Conservation (phyloP, 2,888 invertebrate species). For the Drosophila leonis region DNA sequence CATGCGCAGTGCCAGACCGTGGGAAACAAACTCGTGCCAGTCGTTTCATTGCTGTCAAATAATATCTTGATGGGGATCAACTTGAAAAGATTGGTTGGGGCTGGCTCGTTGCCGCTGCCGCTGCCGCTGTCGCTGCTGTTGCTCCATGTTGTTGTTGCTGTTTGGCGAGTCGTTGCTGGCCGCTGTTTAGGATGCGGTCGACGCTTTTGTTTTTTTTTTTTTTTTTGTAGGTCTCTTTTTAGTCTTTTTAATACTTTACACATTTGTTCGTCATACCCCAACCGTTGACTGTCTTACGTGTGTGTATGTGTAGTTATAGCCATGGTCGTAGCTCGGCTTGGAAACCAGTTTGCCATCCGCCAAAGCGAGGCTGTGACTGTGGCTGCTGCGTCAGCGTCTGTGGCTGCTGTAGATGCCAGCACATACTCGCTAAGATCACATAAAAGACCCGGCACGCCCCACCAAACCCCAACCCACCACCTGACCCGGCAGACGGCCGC, state of each 20-base stretch:
- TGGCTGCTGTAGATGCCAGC: slow-evolving; percentile 79
- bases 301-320: slow-evolving; percentile 45
- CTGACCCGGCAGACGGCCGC: slow-evolving; percentile 19
- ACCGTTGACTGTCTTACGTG: slow-evolving; percentile 47
- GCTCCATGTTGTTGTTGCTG: slow-evolving; percentile 41
- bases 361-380: slow-evolving; percentile 72
- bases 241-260: slow-evolving; percentile 78
- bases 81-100: slow-evolving; percentile 82
- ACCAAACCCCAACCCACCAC: slow-evolving; percentile 10
- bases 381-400: slow-evolving; percentile 40
- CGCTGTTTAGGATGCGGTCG: slow-evolving; percentile 81
- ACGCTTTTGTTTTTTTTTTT: slow-evolving; percentile 65
- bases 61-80: slow-evolving; percentile 84
- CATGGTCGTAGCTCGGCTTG: slow-evolving; percentile 50
- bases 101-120: slow-evolving; percentile 60
- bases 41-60: slow-evolving; percentile 85
- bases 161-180: slow-evolving; percentile 62
- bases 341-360: slow-evolving; percentile 80
- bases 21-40: slow-evolving; percentile 86
- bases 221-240: slow-evolving; percentile 63
- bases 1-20: slow-evolving; percentile 83
- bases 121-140: slow-evolving; percentile 28
- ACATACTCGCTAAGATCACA: slow-evolving; percentile 77
- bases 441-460: slow-evolving; percentile 79
- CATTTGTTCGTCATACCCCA: slow-evolving; percentile 79